phyloP scores from a whole-genome alignment of 2,888 invertebrate species.

The Acanthococcus lagerstroemiae region DNA sequence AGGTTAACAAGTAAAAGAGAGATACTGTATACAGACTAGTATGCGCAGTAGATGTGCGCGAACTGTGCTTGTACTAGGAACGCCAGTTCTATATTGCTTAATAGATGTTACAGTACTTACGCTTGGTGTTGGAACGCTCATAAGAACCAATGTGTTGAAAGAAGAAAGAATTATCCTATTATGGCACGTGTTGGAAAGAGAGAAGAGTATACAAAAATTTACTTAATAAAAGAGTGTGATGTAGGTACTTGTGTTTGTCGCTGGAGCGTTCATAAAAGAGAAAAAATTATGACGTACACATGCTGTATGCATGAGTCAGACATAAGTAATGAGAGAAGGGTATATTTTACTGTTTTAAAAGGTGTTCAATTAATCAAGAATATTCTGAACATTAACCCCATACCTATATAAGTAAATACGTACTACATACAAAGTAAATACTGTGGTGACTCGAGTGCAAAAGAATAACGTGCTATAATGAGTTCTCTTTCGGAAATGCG shows the following conservation, averaged over 20 bases:
- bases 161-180: neutral
- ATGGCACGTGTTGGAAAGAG: neutral
- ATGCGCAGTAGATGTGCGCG: no score
- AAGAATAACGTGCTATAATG: no score
- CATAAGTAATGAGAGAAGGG: neutral
- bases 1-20: neutral
- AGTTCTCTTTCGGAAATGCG: no score
- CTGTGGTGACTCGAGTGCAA: no score
- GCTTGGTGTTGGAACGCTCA: neutral
- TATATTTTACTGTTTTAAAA: neutral
- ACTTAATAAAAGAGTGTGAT: neutral
- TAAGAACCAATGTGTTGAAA: neutral
- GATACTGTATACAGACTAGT: no score
- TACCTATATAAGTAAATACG: neutral
- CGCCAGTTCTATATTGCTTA: no score
- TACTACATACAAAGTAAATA: no score
- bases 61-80: no score
- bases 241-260: no score
- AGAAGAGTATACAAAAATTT: neutral
- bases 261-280: neutral
- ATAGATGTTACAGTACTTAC: no score
- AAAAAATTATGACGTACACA: neutral
- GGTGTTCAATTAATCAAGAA: neutral
- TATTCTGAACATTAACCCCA: neutral
- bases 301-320: neutral